A percentile compares a stretch with the other conserved stretches of the same genome.
These are phyloP conservation scores for Eufriesea mexicana DNA, from an alignment of 1,140 invertebrate genomes.

Conservation along the genomic window DNA sequence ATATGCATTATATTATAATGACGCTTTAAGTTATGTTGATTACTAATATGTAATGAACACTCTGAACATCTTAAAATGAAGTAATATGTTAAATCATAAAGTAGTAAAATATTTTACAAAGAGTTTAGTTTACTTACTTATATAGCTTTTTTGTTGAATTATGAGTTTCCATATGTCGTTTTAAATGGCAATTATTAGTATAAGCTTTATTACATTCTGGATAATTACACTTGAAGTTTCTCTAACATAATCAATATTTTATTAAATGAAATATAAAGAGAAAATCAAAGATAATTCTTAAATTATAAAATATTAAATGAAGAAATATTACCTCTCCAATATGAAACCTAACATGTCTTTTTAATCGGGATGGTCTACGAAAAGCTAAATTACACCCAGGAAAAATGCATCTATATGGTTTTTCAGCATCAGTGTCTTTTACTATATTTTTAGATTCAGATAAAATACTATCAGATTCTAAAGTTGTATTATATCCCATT, in stretches of 20 bases:
- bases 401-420: constrained; percentile 67
- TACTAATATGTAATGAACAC: constrained; percentile 24
- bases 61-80: constrained; percentile 42
- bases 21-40: constrained; percentile 64
- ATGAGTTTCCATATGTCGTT: constrained; percentile 64
- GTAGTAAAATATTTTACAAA: constrained; percentile 23
- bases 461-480: background rate
- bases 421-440: constrained; percentile 30
- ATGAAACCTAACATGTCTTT: constrained; percentile 69
- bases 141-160: constrained; percentile 29
- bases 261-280: constrained; percentile 14
- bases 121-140: constrained; percentile 51
- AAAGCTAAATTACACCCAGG: constrained; percentile 66
- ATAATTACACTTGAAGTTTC: constrained; percentile 70
- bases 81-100: constrained; percentile 14
- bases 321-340: constrained; percentile 72
- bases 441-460: background rate
- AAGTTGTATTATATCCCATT: constrained; percentile 35
- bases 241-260: constrained; percentile 16
- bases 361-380: constrained; percentile 64
- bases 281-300: constrained; percentile 13
- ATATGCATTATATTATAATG: constrained; percentile 66
- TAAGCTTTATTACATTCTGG: constrained; percentile 73
- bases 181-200: constrained; percentile 73
- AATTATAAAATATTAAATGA: constrained; percentile 14